phyloP scores from a whole-genome alignment of 92 coral and sea anemone species.

The Epizoanthus rinbou region DNA sequence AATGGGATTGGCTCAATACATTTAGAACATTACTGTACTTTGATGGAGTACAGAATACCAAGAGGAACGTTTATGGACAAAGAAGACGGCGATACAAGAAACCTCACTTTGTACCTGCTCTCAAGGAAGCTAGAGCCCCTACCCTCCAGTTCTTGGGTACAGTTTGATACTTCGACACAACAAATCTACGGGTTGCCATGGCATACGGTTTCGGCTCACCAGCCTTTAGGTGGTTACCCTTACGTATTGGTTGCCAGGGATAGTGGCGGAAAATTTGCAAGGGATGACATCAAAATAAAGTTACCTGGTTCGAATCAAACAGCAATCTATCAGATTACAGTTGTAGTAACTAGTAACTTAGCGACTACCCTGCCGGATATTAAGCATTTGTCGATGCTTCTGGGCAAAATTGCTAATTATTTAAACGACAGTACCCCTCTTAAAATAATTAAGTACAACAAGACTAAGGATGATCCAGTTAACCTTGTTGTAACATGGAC shows the following conservation, averaged over 20 bases:
- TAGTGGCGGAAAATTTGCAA: conserved; percentile 44
- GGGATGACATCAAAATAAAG: conserved; percentile 17
- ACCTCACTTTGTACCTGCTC: conserved; percentile 47
- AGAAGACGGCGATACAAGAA: conserved; percentile 50
- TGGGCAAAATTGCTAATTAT: conserved; percentile 25
- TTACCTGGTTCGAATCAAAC: not conserved
- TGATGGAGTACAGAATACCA: conserved; percentile 35
- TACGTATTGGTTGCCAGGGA: conserved; percentile 46
- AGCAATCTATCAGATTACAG: conserved; percentile 43
- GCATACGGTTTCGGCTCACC: not conserved
- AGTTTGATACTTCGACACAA: conserved; percentile 38
- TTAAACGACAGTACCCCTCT: conserved; percentile 2
- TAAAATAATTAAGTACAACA: conserved; percentile 40
- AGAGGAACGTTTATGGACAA: conserved; percentile 36
- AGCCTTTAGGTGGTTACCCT: conserved; percentile 35
- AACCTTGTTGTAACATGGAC: conserved; percentile 48
- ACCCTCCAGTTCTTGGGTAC: conserved; percentile 46
- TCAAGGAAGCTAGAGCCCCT: conserved; percentile 31
- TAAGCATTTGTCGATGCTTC: conserved; percentile 26
- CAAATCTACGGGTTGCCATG: conserved; percentile 36
- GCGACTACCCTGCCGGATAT: conserved; percentile 35
- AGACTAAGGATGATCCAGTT: conserved; percentile 34
- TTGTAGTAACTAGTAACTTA: conserved; percentile 37
- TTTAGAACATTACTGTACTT: not conserved
- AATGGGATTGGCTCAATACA: not conserved